A percentile compares a stretch with the other conserved stretches of the same genome.
These are phyloP conservation scores for Alca torda DNA, from an alignment of 2,797 vertebrate genomes.

Conservation along the genomic window DNA sequence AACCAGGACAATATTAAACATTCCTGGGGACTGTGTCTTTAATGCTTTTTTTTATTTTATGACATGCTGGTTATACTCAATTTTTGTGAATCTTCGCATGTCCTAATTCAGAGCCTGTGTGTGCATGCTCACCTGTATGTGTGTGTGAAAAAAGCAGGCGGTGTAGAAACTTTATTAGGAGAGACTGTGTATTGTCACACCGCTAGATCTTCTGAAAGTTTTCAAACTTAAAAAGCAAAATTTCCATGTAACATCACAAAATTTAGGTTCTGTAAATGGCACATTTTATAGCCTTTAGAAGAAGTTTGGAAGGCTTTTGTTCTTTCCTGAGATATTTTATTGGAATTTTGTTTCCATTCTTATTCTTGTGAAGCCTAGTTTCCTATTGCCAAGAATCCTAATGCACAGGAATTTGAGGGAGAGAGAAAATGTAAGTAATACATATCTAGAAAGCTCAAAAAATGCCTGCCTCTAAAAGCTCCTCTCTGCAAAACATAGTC, in stretches of 20 bases:
- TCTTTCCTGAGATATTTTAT: not conserved
- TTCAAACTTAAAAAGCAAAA: not conserved
- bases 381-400: not conserved
- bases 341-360: not conserved
- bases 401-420: not conserved
- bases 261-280: not conserved
- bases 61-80: not conserved
- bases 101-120: not conserved
- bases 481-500: not conserved
- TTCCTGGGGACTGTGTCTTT: not conserved
- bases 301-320: not conserved
- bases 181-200: not conserved
- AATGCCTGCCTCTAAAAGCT: not conserved
- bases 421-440: not conserved
- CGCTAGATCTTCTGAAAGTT: not conserved
- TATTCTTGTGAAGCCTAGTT: not conserved
- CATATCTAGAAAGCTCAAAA: not conserved
- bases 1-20: not conserved
- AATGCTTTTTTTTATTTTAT: not conserved
- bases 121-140: not conserved
- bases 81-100: not conserved
- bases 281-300: not conserved
- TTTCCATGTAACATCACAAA: not conserved
- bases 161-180: not conserved
- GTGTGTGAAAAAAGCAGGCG: not conserved